A percentile compares a stretch with the other conserved stretches of the same genome.
Evolutionary conservation across 2,113 vertebrate genomes (phyloP).

Genomic region (Sphyrna mokarran): DNA sequence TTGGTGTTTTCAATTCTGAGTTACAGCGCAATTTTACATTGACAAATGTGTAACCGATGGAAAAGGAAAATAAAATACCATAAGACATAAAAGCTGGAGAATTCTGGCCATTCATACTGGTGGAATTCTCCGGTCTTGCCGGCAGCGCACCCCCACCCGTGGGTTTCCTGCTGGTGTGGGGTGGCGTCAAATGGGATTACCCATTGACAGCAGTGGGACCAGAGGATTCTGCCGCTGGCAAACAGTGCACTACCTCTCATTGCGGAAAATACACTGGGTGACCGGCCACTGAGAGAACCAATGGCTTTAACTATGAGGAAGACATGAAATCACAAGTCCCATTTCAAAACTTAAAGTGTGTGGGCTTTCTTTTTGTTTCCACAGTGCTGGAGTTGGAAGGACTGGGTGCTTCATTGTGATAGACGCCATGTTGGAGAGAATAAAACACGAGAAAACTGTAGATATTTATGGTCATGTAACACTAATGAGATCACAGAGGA

Average conservation of each 20-base stretch:
- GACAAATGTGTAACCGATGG: background rate
- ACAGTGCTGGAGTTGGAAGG: slow-evolving; percentile 91
- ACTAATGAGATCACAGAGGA: slow-evolving; percentile 95
- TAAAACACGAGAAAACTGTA: slow-evolving; percentile 98
- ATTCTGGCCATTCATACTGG: too few species aligned
- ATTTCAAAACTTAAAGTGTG: background rate
- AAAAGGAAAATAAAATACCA: background rate
- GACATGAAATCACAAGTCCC: background rate
- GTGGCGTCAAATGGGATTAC: too few species aligned
- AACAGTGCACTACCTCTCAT: too few species aligned
- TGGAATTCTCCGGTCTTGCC: too few species aligned
- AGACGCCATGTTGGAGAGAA: slow-evolving; percentile 97
- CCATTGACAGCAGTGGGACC: too few species aligned
- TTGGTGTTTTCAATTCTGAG: background rate
- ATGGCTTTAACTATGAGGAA: background rate
- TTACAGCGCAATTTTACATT: background rate
- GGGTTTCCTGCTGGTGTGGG: too few species aligned
- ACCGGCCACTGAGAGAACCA: background rate
- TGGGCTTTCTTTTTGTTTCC: slow-evolving; percentile 42
- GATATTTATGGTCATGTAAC: slow-evolving; percentile 99
- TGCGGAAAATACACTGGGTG: too few species aligned
- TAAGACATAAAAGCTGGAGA: too few species aligned
- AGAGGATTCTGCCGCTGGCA: too few species aligned
- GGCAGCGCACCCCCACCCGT: too few species aligned
- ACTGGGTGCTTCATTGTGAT: slow-evolving; percentile 99